Evolutionary conservation across 2,888 invertebrate genomes (phyloP).

Genomic region (Chrysotoxum bicinctum): DNA sequence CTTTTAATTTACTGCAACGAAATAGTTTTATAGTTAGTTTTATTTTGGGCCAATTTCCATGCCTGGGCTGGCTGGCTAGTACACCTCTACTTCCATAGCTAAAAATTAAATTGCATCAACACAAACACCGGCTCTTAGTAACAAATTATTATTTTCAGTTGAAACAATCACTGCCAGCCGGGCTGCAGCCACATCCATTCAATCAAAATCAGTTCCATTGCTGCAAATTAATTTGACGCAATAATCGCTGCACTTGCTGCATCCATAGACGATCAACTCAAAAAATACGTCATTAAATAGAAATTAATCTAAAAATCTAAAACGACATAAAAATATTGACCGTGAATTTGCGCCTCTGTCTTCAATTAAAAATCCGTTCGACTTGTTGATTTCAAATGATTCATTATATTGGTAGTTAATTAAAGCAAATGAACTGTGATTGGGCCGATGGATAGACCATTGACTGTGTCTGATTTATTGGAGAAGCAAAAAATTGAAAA

Average conservation of each 20-base stretch:
- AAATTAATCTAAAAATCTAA: conserved; percentile 12
- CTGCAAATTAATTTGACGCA: conserved; percentile 8
- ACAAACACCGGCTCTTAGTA: neutral
- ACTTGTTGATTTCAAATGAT: conserved; percentile 33
- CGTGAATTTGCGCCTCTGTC: conserved; percentile 1
- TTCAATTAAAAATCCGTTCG: conserved; percentile 29
- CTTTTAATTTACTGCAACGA: neutral
- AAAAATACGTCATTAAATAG: conserved; percentile 10
- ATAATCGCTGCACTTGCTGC: conserved; percentile 5
- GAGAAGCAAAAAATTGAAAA: neutral
- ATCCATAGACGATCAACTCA: neutral
- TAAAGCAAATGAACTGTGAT: conserved; percentile 55
- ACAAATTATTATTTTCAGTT: conserved; percentile 4
- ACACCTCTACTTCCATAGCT: neutral
- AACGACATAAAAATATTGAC: conserved; percentile 11
- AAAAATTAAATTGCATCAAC: neutral
- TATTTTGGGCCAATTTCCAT: neutral
- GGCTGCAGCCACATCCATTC: neutral
- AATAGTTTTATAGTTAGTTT: neutral
- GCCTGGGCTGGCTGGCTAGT: too few species aligned
- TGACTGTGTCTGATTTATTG: conserved; percentile 24
- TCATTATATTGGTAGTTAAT: conserved; percentile 59
- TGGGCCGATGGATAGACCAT: conserved; percentile 16
- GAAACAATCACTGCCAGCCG: neutral
- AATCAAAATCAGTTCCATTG: conserved; percentile 4